Base-by-base conservation (phyloP, 37 sponge, comb jelly and placozoan species). In the Bolinopsis microptera region DNA sequence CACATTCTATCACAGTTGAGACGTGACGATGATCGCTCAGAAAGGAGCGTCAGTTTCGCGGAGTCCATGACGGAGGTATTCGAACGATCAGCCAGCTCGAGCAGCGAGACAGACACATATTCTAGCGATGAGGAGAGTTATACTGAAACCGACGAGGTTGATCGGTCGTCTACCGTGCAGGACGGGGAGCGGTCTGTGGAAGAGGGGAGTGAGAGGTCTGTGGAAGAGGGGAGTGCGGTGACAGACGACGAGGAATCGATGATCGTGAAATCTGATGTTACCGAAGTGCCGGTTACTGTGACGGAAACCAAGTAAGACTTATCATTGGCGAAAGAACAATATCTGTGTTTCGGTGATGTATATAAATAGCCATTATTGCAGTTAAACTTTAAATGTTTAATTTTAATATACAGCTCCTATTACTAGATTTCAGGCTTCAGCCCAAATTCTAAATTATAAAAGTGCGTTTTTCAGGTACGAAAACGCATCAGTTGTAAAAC, bases 11-110 rank as follows among this genome's bases (percentile, higher is more conserved):
- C 61, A 5, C 61, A 48, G 61, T 13, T 48, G 75, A 72, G 5
- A 72, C 75, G 75, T 72, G 75, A n/a, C 31, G 75, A 72, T 30
- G 75, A 72, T n/a, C 5, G 26, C 3, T 72, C 75, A 3, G 75
- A 72, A 21, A n/a, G 75, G 31, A 72, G 75, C 18, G 75, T 72
- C 75, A 30, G 31, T 3, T 72, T 72, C 31, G 75, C 75, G 26
- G 75, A 30, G 26, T n/a, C 26, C 31, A 28, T 30, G 31, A 48
- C 61, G 61, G 75, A 72, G 31, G 75, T 72, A 21, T 72, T 72
- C 26, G 75, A 72, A 28, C 75, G 75, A n/a, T 72, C 75, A 23
- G 75, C 75, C 75, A 30, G 31, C 26, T 72, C 75, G 3, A 30
- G 31, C 26, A 30, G 31, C 26, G 26, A n/a, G 31, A 23, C 26